Evolutionary conservation across 2,113 vertebrate species (phyloP), one percentile per base, ranked within the genome.

Genomic region (Ammodytes dubius): DNA sequence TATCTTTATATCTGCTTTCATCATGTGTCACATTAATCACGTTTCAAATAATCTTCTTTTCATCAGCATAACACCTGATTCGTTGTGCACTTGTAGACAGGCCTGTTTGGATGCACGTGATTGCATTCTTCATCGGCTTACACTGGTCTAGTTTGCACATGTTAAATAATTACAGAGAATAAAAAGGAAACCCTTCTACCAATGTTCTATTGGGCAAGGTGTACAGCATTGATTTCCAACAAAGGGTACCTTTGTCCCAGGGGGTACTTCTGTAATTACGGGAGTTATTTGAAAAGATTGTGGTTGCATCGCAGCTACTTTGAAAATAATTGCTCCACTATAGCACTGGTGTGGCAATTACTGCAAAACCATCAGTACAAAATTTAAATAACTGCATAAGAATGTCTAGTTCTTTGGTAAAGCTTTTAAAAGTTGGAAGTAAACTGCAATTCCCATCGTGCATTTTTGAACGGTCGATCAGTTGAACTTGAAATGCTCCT

Each of bases 91-190:
- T 0, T 49, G 49, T 4, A 4, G 7, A 35, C 37, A 8, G 13
- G 66, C 4, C 0, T 14, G 42, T 15, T 54, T 54, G 9, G 47
- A 49, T 47, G 17, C 4, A 14, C 4, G 1, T 7, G 2, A 37
- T 56, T 39, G 39, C 3, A 7, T 14, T 64, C 54, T 64, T 78
- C 11, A 50, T 57, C 42, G 47, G 39, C 43, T 2, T 40, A 71
- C 42, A 50, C 11, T 40, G 7, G 4, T 80, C 74, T 53, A 45
- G 70, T 82, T 52, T 57, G 59, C 27, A 82, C 74, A 79, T 40
- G 74, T 79, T 79, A 19, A n/a, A 56, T 42, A 11, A 69, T 39
- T 64, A 11, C 42, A 68, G 8, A 49, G 5, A 59, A 15, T 4
- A 3, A 52, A 8, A 3, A 60, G 7, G n/a, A 37, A 70, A 57